Evolutionary conservation across 2,797 vertebrate species (phyloP), one percentile per base, ranked within the genome.

Genomic region (Cuniculus paca): DNA sequence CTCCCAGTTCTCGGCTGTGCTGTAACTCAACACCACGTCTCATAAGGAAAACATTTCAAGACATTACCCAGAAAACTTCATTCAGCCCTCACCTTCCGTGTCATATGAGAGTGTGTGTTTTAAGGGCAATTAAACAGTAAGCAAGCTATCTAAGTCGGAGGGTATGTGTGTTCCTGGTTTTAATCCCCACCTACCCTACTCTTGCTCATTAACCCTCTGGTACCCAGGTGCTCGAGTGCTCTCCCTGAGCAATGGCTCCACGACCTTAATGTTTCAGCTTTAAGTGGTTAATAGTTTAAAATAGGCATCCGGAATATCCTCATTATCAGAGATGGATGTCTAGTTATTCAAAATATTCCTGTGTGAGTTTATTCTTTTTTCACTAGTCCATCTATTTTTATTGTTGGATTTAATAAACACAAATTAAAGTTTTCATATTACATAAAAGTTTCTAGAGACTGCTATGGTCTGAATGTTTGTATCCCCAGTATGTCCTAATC

Each of bases 21-120:
- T 98, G 98, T 98, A 98, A 98, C 98, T 97, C 97, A 98, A 98
- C 98, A 98, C 98, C 97, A 94, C 96, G 93, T 96, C 98, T 96
- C 95, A 97, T 94, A 98, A 98, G 98, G 96, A 98, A 98, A 97
- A 97, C 95, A 95, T 97, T 96, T 97, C 96, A 63, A 96, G 78
- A 87, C 88, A 95, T 96, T 97, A 97, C 96, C 91, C 94, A 95
- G 97, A 94, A 95, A 97, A 97, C 94, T 97, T 97, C 83, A 75
- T 96, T 96, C 94, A 92, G 96, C 96, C 94, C 63, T 96, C 97
- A 98, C 98, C 98, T 98, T 97, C 96, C 19, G 63, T n/a, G 88
- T 89, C 93, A 75, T 58, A 77, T 79, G 95, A 94, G 95, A 74
- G 88, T 1, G 56, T 88, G 70, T 94, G 91, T 93, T 84, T 92